Evolutionary conservation across 2,888 invertebrate genomes (phyloP).

Genomic region (Caenorhabditis angaria): DNA sequence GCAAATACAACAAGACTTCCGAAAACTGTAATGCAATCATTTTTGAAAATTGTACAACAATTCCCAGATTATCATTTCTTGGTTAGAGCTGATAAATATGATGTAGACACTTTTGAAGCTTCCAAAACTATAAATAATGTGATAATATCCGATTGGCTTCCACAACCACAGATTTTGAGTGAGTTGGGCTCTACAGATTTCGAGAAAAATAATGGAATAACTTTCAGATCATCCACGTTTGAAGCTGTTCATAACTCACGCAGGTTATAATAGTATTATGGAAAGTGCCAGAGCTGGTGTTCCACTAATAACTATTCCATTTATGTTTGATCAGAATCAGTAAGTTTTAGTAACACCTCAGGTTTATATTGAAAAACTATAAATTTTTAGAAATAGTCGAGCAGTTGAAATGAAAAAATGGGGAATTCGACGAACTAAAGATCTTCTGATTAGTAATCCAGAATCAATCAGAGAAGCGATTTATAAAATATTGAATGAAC

Average conservation of each 20-base stretch:
- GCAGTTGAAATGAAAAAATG: slow-evolving; percentile 39
- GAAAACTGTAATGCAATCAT: slow-evolving; percentile 34
- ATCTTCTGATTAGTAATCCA: slow-evolving; percentile 21
- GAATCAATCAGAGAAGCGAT: slow-evolving; percentile 21
- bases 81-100: slow-evolving; percentile 53
- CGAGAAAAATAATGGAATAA: background rate
- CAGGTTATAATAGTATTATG: slow-evolving; percentile 64
- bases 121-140: slow-evolving; percentile 36
- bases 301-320: slow-evolving; percentile 54
- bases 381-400: slow-evolving; percentile 22
- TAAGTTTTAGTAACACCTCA: slow-evolving; percentile 5
- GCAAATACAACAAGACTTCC: slow-evolving; percentile 51
- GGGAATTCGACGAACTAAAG: slow-evolving; percentile 29
- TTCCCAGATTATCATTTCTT: slow-evolving; percentile 59
- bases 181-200: background rate
- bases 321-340: slow-evolving; percentile 53
- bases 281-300: slow-evolving; percentile 59
- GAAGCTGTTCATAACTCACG: slow-evolving; percentile 63
- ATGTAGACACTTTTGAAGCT: slow-evolving; percentile 29
- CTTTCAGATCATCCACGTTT: slow-evolving; percentile 54
- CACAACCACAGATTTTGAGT: slow-evolving; percentile 51
- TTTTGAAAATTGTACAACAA: slow-evolving; percentile 44
- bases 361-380: slow-evolving; percentile 3
- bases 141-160: slow-evolving; percentile 52
- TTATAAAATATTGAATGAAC: slow-evolving; percentile 25